Evolutionary conservation across 2,888 invertebrate species (phyloP).

Genomic region (Agonopterix alstromeriana): DNA sequence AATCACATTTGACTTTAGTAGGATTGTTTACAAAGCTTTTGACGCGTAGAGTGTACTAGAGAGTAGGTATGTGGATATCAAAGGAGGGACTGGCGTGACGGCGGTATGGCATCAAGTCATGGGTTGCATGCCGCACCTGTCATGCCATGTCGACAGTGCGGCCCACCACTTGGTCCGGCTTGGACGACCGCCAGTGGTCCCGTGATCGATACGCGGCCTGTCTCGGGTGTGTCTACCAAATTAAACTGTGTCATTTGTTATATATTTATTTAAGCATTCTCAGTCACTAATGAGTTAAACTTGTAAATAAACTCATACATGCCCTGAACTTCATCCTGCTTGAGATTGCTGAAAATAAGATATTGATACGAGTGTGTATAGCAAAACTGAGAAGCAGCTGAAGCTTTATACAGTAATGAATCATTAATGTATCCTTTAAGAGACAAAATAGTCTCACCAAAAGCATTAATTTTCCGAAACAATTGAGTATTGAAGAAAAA

Average conservation of each 20-base stretch:
- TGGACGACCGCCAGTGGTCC: constrained; percentile 64
- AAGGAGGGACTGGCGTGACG: constrained; percentile 39
- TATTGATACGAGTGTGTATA: not conserved
- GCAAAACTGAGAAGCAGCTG: not conserved
- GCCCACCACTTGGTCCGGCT: constrained; percentile 69
- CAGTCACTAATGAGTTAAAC: constrained; percentile 53
- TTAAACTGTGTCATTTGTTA: constrained; percentile 73
- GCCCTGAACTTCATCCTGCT: constrained; percentile 9
- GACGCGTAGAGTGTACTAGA: constrained; percentile 20
- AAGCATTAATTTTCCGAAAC: constrained; percentile 12
- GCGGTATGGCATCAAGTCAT: constrained; percentile 42
- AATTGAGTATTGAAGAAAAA: constrained; percentile 20
- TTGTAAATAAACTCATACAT: constrained; percentile 30
- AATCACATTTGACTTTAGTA: constrained; percentile 17
- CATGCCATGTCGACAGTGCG: constrained; percentile 60
- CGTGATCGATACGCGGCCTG: constrained; percentile 66
- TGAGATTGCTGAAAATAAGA: not conserved
- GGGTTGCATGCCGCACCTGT: constrained; percentile 74
- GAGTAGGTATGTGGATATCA: constrained; percentile 29
- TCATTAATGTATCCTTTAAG: constrained; percentile 2
- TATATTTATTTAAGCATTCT: constrained; percentile 60
- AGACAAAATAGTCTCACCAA: constrained; percentile 7
- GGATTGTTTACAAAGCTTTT: constrained; percentile 28
- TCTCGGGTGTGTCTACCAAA: constrained; percentile 72
- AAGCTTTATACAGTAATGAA: constrained; percentile 1